phyloP scores from a whole-genome alignment of 2,888 invertebrate genomes.

The Lutraria lutraria region DNA sequence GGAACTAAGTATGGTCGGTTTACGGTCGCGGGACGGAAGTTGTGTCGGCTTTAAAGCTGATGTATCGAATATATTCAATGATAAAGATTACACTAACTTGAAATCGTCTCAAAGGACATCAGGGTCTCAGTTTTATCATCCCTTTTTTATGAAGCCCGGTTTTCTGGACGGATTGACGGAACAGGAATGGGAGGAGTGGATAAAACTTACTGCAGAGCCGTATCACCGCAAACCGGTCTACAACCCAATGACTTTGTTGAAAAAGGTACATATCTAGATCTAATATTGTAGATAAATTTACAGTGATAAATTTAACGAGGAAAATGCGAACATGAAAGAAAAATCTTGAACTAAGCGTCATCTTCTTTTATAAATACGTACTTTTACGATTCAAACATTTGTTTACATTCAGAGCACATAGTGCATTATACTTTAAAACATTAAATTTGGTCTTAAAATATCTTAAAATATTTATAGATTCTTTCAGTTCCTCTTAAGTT shows the following conservation, averaged over 20 bases:
- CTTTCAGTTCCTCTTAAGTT: no score
- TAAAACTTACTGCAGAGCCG: constrained; percentile 40
- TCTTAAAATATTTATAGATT: no score
- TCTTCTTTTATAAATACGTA: no score
- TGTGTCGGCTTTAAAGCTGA: background rate
- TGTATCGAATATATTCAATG: background rate
- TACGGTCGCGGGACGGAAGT: constrained; percentile 1
- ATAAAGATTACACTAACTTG: background rate
- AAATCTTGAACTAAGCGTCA: no score
- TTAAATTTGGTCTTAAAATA: no score
- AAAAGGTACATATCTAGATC: background rate
- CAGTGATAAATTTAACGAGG: background rate
- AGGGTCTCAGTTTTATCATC: constrained; percentile 16
- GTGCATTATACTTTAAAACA: no score
- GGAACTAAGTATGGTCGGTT: background rate
- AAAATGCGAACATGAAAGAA: background rate
- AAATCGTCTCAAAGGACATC: background rate
- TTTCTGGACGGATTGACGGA: constrained; percentile 54
- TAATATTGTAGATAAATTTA: background rate
- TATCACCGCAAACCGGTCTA: background rate
- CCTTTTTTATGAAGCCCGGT: constrained; percentile 16
- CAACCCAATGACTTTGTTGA: background rate
- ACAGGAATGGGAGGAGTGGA: constrained; percentile 55
- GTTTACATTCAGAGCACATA: no score
- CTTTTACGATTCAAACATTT: no score